Evolutionary conservation across 2,888 invertebrate species (phyloP).

Genomic region (Chymomyza amoena): DNA sequence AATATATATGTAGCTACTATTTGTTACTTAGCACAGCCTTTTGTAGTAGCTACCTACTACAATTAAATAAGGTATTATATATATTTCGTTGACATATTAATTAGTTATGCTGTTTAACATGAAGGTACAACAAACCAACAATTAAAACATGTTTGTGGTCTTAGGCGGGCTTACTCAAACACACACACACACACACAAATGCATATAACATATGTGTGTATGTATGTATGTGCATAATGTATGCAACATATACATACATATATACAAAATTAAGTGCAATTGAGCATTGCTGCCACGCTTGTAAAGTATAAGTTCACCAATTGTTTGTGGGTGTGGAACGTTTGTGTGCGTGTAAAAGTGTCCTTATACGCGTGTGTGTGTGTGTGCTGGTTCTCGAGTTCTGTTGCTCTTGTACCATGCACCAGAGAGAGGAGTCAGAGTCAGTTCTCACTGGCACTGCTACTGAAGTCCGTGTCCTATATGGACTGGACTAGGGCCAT

Average conservation of each 20-base stretch:
- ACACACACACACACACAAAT: too few species aligned
- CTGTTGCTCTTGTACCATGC: background rate
- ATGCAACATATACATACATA: background rate
- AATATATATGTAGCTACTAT: too few species aligned
- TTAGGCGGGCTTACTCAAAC: background rate
- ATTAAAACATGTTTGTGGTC: background rate
- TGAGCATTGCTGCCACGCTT: background rate
- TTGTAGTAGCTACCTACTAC: too few species aligned
- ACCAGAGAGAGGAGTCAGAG: background rate
- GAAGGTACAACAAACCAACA: background rate
- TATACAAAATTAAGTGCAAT: background rate
- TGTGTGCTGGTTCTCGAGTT: slow-evolving; percentile 5
- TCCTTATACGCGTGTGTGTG: background rate
- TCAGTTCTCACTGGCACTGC: background rate
- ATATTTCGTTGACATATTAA: background rate
- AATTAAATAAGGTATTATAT: background rate
- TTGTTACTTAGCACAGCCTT: too few species aligned
- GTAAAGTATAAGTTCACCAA: background rate
- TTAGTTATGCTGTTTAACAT: background rate
- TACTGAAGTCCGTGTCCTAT: background rate
- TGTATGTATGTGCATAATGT: background rate
- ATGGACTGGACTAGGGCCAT: background rate
- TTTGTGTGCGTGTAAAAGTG: background rate
- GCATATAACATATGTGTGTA: background rate
- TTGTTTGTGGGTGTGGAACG: background rate